Evolutionary conservation across 1,140 invertebrate species (phyloP), one percentile per base, ranked within the genome.

Genomic region (Dufourea novaeangliae): DNA sequence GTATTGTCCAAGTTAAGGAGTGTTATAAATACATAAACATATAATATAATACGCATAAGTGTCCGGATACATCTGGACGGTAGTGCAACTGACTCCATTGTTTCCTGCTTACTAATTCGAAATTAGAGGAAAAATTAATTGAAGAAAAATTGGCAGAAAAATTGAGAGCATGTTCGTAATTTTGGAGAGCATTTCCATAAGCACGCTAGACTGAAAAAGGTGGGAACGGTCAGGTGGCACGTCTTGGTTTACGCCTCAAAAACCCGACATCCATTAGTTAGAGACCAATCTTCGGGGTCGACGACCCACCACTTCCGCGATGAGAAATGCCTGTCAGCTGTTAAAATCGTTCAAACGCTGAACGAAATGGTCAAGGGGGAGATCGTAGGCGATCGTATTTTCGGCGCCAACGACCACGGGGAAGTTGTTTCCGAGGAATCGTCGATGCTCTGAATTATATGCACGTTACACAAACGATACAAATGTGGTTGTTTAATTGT

Each of bases 261-360:
- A 29, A 29, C 14, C n/a, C 14, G n/a, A 41, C 59, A 22, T 50
- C 62, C 12, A 11, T 74, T 50, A 41, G 37, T 50, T 68, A 22
- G 57, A 22, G 57, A 63, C 74, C 76, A 79, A 70, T 82, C 22
- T 71, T 64, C 52, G 56, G 27, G 17, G 82, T 80, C 78, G 41
- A 70, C 44, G 73, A 85, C 72, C 78, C 46, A 63, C 5, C 57
- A 72, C 69, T 59, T 80, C 63, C 82, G 62, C 73, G 56, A 78
- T 64, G 82, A 78, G 78, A 78, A 84, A 81, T 85, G 78, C 74
- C 70, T 85, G 80, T 78, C 83, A 85, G 83, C 83, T 85, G 83
- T 84, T 85, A 71, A 78, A 84, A 84, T 81, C 82, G 82, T 84
- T 85, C 74, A 85, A 84, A 81, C 83, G 63, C 12, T 12, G 72